Percentiles rank a stretch among this genome's conserved stretches.
Conservation (phyloP, 2,797 vertebrate species). For the Chrysocyon brachyurus region DNA sequence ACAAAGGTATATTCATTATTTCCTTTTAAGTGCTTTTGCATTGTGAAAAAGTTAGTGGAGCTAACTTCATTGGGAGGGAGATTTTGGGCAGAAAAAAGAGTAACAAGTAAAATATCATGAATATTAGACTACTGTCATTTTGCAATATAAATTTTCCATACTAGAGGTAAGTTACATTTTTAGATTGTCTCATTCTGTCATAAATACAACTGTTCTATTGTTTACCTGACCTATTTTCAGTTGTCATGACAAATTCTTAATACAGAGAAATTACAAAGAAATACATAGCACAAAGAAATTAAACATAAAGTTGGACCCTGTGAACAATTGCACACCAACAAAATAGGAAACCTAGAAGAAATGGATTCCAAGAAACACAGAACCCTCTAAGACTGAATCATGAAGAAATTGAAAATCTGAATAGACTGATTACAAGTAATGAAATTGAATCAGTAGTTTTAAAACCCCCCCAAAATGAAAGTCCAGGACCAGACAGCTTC, state of each 20-base stretch:
- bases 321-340: neutral
- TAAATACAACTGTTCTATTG: neutral
- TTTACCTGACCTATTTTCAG: neutral
- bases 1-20: neutral
- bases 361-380: neutral
- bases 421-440: neutral
- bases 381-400: neutral
- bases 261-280: constrained; percentile 35
- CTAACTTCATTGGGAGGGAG: neutral
- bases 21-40: neutral
- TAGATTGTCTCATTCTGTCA: neutral
- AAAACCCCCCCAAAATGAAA: neutral
- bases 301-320: constrained; percentile 10
- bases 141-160: neutral
- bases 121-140: neutral
- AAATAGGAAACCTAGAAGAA: neutral
- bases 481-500: neutral
- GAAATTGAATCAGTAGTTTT: neutral
- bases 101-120: neutral
- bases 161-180: neutral
- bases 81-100: neutral
- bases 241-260: neutral
- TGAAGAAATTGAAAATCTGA: neutral
- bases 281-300: constrained; percentile 13
- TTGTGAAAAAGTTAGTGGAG: neutral